A percentile compares a stretch with the other conserved stretches of the same genome.
Evolutionary conservation across 2,797 vertebrate genomes (phyloP).

Genomic region (Sternarchorhynchus goeldii): DNA sequence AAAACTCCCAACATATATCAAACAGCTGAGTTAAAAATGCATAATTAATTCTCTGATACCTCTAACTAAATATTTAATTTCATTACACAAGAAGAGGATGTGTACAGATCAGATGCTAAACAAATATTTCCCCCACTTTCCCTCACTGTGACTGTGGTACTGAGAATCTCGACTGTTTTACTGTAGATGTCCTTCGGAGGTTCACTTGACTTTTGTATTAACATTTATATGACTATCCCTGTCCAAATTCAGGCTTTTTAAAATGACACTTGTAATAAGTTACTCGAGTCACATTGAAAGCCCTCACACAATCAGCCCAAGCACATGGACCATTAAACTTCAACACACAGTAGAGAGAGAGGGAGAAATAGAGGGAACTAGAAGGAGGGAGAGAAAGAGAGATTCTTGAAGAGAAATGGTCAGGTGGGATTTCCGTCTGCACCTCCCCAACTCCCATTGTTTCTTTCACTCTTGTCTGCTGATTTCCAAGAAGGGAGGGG

Average conservation of each 20-base stretch:
- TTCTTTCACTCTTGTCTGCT: neutral
- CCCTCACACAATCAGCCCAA: constrained; percentile 34
- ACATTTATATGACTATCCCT: constrained; percentile 41
- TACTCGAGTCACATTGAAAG: constrained; percentile 31
- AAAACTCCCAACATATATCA: neutral
- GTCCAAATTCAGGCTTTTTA: constrained; percentile 40
- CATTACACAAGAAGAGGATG: constrained; percentile 30
- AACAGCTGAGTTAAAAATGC: neutral
- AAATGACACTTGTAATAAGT: constrained; percentile 40
- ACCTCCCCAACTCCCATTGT: neutral
- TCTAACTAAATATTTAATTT: constrained; percentile 35
- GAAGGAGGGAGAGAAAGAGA: neutral
- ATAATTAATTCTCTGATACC: constrained; percentile 35
- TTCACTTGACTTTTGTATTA: constrained; percentile 30
- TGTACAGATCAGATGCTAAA: constrained; percentile 33
- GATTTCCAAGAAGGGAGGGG: neutral
- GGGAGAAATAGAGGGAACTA: neutral
- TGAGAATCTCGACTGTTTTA: constrained; percentile 16
- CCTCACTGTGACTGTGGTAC: constrained; percentile 14
- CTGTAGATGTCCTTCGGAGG: constrained; percentile 27
- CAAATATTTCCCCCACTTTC: constrained; percentile 35
- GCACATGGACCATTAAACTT: constrained; percentile 40
- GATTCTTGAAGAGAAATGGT: constrained; percentile 10
- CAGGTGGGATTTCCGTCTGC: neutral
- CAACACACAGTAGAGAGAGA: constrained; percentile 4